Evolutionary conservation across 2,797 vertebrate species (phyloP).

Genomic region (Molossus alvarezi): DNA sequence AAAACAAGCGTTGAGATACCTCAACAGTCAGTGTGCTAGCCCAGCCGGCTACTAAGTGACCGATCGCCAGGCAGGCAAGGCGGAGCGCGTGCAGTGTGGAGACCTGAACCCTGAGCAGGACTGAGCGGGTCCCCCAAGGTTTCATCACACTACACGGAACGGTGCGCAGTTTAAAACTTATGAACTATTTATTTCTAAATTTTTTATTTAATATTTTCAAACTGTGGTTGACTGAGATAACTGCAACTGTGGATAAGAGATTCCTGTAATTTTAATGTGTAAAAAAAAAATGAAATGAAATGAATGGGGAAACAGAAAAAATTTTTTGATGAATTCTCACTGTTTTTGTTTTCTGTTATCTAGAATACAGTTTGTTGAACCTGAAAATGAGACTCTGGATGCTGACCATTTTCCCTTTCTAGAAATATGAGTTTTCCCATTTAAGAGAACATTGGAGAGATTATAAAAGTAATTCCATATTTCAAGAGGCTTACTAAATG

Average conservation of each 20-base stretch:
- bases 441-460: neutral
- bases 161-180: neutral
- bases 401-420: slow-evolving; percentile 29
- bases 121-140: accelerated
- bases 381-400: neutral
- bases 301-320: neutral
- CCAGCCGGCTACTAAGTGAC: neutral
- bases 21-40: neutral
- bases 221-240: too few species aligned
- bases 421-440: slow-evolving; percentile 19
- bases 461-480: neutral
- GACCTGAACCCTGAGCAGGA: too few species aligned
- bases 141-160: neutral
- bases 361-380: neutral
- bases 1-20: neutral
- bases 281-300: slow-evolving; percentile 12
- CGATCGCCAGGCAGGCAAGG: neutral
- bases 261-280: neutral
- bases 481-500: neutral
- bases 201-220: neutral
- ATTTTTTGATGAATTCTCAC: neutral
- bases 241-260: neutral
- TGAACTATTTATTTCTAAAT: neutral
- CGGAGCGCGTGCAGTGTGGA: accelerated
- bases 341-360: slow-evolving; percentile 11